Evolutionary conservation across 2,888 invertebrate genomes (phyloP), one percentile per base, ranked within the genome.

Genomic region (Tanytarsus gracilentus): DNA sequence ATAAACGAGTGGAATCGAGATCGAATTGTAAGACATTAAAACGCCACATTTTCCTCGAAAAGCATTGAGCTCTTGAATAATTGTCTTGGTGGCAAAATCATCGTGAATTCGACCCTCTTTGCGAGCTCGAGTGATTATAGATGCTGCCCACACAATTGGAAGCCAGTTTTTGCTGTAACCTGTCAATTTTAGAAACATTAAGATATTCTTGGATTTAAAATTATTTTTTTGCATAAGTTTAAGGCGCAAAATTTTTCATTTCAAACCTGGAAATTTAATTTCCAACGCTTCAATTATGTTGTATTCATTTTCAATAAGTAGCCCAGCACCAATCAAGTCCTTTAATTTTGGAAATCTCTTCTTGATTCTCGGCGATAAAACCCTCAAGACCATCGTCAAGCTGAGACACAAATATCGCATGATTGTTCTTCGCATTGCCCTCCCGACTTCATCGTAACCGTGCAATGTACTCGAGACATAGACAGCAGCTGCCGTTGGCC

Each of bases 401-500:
- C 79, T 39, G 79, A 72, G 7, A 77, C 39, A 79, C 6, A 77
- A 75, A 65, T 79, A 79, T 40, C 79, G 74, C 68, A 79, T 75
- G 62, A 79, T 78, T 1, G 79, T 79, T 39, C 79, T 72, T 40
- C 79, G 70, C 76, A 79, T 78, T 64, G 79, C 67, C 62, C 79
- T 70, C 11, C 77, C 76, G 29, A 78, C 71, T 62, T 78, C 79
- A 64, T 79, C 79, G 72, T 79, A 77, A 16, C 79, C 79, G 63
- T 78, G 78, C 62, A 79, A 75, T 64, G 78, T 78, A 2, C 79
- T 77, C 30, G 78, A 78, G 62, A 80, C 78, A 65, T 77, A 79
- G 44, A 80, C 77, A 16, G 78, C 78, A 61, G 77, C 74, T n/a
- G 77, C 76, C 66, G 81, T 81, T 3, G 81, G 80, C 78, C 79